Evolutionary conservation across 35 echinoderm and acorn worm genomes (phyloP), one percentile per base, ranked within the genome.

Genomic region (Ophioderma brevispina): DNA sequence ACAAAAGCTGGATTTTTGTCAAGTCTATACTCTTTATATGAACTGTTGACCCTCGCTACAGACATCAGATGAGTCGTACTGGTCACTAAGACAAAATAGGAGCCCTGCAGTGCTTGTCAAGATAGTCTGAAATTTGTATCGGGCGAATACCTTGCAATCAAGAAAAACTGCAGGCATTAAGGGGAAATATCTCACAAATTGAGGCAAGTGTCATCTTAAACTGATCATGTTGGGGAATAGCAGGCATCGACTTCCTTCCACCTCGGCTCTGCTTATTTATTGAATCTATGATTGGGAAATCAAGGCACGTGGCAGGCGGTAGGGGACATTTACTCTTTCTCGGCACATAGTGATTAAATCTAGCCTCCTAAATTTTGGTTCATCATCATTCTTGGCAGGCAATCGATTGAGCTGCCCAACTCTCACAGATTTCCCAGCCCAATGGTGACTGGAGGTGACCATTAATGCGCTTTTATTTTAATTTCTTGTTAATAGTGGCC

Each of bases 241-340:
- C 10, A 70, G n/a, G 59, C n/a, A 70, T 70, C 59, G 59, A 70
- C 59, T 70, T 70, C 59, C 59, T 30, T 70, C 59, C 59, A 25
- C 2, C 5, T 4, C 59, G n/a, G 15, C 28, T 70, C 59, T 70
- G 59, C 59, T 70, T 70, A 18, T 70, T 70, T 70, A 70, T 70
- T 70, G 59, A 70, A 70, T 70, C 59, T 30, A 70, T 70, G 59
- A 70, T 70, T 25, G 28, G 59, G 23, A 70, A 70, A 70, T 70
- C 59, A 70, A 70, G 10, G 59, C 10, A 3, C 15, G 28, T 70
- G 23, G 59, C 59, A 25, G 59, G 59, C 59, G 28, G 28, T 70
- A 70, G 59, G 59, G 59, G 59, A 70, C 59, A 70, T 70, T 70
- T 70, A 70, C 59, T 70, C 59, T 70, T 70, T 6, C 59, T 25